These are phyloP conservation scores for Serranus cabrilla DNA, from an alignment of 2,797 vertebrate genomes.

Conservation along the genomic window DNA sequence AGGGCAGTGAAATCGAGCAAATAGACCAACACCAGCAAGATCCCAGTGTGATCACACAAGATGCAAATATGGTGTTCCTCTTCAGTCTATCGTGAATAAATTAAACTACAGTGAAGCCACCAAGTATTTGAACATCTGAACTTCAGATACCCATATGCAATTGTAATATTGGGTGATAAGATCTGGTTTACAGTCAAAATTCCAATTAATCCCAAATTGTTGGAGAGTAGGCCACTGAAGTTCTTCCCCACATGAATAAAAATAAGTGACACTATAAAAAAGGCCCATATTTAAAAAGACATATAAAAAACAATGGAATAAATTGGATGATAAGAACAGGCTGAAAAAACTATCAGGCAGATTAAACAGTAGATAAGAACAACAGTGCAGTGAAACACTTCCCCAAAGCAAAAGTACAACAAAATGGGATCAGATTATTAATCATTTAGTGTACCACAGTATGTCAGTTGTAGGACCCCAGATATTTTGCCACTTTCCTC, in stretches of 20 bases:
- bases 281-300: no score
- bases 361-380: background rate
- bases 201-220: background rate
- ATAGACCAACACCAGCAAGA: background rate
- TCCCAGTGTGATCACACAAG: background rate
- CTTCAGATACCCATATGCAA: background rate
- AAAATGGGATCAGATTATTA: background rate
- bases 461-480: background rate
- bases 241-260: background rate
- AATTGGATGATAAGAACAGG: background rate
- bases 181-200: no score
- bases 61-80: constrained; percentile 10
- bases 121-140: background rate
- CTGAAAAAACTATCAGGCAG: background rate
- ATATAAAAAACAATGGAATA: background rate
- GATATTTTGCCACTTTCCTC: constrained; percentile 6
- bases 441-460: background rate
- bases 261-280: background rate
- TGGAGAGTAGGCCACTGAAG: background rate
- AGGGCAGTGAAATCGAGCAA: constrained; percentile 37
- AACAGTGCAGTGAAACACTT: background rate
- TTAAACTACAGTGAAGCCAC: background rate
- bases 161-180: background rate
- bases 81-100: background rate
- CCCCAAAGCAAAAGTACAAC: background rate